These are phyloP conservation scores for Peucedramus taeniatus DNA, from an alignment of 2,113 vertebrate species.

Conservation along the genomic window DNA sequence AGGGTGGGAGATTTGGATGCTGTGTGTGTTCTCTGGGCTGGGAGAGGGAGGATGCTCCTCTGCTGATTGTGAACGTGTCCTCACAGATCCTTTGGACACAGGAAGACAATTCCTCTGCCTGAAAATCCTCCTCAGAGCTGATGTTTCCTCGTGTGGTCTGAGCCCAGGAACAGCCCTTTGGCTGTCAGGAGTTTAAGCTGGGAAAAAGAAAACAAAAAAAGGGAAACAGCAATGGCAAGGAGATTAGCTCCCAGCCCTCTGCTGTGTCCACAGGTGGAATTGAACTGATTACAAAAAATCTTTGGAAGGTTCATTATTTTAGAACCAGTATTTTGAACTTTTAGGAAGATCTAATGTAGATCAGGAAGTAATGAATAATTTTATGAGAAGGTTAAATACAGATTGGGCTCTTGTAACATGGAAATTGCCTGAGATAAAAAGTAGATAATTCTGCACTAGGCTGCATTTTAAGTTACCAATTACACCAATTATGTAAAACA, in stretches of 20 bases:
- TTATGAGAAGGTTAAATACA: not conserved
- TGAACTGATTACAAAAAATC: not conserved
- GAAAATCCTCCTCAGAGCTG: not conserved
- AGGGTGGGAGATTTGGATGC: not conserved
- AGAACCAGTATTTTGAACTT: not conserved
- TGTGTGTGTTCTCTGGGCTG: not conserved
- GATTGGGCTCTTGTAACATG: not conserved
- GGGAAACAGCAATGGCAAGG: not conserved
- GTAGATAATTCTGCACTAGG: not conserved
- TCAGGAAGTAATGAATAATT: not conserved
- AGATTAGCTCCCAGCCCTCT: not conserved
- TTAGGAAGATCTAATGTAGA: not conserved
- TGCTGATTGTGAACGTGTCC: not conserved
- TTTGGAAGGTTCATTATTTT: not conserved
- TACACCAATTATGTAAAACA: not conserved
- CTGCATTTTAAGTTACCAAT: not conserved
- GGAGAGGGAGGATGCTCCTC: not conserved
- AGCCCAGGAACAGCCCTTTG: not conserved
- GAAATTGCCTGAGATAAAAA: not conserved
- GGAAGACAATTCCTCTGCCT: not conserved
- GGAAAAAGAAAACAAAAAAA: too few relatives aligned
- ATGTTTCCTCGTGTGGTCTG: not conserved
- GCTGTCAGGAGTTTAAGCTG: not conserved
- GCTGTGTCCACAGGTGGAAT: not conserved
- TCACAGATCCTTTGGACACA: not conserved